Percentiles rank a stretch among this genome's conserved stretches.
Conservation (phyloP, 2,888 invertebrate genomes). For the Drosophila imparisetae region DNA sequence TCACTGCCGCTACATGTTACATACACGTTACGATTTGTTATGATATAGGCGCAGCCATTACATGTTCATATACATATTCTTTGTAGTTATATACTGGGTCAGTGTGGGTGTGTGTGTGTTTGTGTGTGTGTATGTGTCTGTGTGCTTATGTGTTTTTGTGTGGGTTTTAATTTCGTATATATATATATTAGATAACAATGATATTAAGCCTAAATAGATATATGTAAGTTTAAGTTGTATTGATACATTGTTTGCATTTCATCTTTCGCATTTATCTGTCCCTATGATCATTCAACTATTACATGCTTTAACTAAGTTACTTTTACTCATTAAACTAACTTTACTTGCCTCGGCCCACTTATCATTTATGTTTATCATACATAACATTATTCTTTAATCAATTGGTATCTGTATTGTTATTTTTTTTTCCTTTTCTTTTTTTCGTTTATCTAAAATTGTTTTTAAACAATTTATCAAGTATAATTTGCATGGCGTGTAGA, state of each 20-base stretch:
- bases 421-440: constrained; percentile 17
- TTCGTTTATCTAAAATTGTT: constrained; percentile 41
- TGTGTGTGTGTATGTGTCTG: constrained; percentile 13
- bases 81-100: constrained; percentile 57
- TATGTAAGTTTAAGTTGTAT: constrained; percentile 67
- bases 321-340: constrained; percentile 70
- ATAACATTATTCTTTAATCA: constrained; percentile 64
- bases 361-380: constrained; percentile 69
- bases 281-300: constrained; percentile 68
- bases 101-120: constrained; percentile 28
- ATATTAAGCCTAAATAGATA: constrained; percentile 79
- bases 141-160: constrained; percentile 22
- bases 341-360: constrained; percentile 60
- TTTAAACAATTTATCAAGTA: constrained; percentile 47
- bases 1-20: constrained; percentile 82
- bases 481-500: constrained; percentile 47
- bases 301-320: constrained; percentile 75
- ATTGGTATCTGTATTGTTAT: constrained; percentile 41
- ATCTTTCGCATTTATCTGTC: constrained; percentile 52
- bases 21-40: constrained; percentile 75
- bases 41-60: constrained; percentile 62
- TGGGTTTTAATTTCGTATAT: constrained; percentile 51
- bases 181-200: constrained; percentile 79
- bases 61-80: constrained; percentile 70
- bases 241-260: constrained; percentile 66